These are phyloP conservation scores for Clytia hemisphaerica DNA, from an alignment of 30 jellyfish, hydroid and myxozoan species.

Conservation along the genomic window DNA sequence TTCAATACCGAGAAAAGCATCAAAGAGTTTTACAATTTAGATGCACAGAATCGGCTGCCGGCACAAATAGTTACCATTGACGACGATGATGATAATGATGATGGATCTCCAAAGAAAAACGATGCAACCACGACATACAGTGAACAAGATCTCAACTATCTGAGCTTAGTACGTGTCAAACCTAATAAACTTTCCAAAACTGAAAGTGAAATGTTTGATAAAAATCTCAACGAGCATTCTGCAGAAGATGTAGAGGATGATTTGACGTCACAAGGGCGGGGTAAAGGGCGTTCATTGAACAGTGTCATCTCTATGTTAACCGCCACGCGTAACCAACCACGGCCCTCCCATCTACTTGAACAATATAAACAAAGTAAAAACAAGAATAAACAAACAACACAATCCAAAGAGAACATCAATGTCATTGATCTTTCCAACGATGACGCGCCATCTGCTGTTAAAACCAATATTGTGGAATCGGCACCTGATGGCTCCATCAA, in stretches of 20 bases:
- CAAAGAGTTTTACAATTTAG: constrained; percentile 45
- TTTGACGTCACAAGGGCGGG: constrained; percentile 1
- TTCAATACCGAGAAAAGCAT: constrained; percentile 70
- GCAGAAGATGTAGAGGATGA: neutral
- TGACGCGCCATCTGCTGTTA: neutral
- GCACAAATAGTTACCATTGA: constrained; percentile 66
- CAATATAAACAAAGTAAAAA: constrained; percentile 21
- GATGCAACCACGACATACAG: constrained; percentile 13
- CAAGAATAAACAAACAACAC: neutral
- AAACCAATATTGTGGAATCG: neutral
- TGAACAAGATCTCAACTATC: constrained; percentile 51
- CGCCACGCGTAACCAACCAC: constrained; percentile 18
- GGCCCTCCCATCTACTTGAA: constrained; percentile 30
- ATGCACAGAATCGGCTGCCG: constrained; percentile 64
- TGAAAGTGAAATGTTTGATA: constrained; percentile 53
- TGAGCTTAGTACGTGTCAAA: constrained; percentile 50
- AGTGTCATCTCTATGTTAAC: constrained; percentile 43
- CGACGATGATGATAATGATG: constrained; percentile 72
- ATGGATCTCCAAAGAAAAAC: neutral
- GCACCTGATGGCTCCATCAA: neutral
- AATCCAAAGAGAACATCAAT: neutral
- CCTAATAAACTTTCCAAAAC: constrained; percentile 57
- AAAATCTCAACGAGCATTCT: neutral
- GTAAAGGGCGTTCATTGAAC: constrained; percentile 31
- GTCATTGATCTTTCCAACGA: neutral